Evolutionary conservation across 2,113 vertebrate genomes (phyloP).

Genomic region (Etheostoma spectabile): DNA sequence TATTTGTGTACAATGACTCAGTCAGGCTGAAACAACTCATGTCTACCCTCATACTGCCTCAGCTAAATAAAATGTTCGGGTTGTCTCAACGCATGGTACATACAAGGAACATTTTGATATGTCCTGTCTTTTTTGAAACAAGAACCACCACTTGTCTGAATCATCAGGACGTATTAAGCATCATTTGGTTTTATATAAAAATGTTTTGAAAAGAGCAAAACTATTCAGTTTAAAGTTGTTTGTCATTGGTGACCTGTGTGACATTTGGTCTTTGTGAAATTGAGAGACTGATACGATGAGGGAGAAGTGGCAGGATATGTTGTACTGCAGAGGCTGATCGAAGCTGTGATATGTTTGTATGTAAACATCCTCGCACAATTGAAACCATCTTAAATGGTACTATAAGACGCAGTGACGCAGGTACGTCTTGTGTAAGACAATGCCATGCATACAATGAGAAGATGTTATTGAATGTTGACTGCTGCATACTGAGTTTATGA

Average conservation of each 20-base stretch:
- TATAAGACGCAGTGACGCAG: background rate
- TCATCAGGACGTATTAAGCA: background rate
- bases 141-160: background rate
- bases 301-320: conserved; percentile 74
- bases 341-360: conserved; percentile 58
- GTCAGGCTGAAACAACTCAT: conserved; percentile 35
- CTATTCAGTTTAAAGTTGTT: conserved; percentile 2
- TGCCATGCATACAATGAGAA: background rate
- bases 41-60: conserved; percentile 12
- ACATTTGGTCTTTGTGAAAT: conserved; percentile 33
- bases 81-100: conserved; percentile 8
- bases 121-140: conserved; percentile 5
- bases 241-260: conserved; percentile 14
- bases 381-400: conserved; percentile 8
- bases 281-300: conserved; percentile 37
- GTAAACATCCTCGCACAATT: conserved; percentile 50
- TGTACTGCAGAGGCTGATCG: conserved; percentile 63
- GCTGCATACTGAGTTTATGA: background rate
- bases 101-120: conserved; percentile 11
- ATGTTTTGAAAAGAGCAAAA: background rate
- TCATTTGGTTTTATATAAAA: background rate
- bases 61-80: conserved; percentile 17
- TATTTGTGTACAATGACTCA: conserved; percentile 69
- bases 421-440: background rate
- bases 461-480: background rate